Conservation (phyloP, 2,888 invertebrate species). For the Metallyticus violacea region DNA sequence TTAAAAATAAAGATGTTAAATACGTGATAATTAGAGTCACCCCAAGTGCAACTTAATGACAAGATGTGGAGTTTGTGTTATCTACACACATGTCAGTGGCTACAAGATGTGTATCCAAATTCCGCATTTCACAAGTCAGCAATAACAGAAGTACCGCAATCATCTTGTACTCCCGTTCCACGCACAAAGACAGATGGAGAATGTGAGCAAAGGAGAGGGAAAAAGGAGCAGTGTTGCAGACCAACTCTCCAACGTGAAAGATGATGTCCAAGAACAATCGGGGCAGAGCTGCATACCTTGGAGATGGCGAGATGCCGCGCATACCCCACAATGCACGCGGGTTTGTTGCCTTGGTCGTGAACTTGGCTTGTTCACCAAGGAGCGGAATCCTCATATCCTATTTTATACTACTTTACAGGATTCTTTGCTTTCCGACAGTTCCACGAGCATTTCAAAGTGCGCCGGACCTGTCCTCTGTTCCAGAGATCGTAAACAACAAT, state of each 20-base stretch:
- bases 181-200: constrained; percentile 12
- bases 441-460: neutral
- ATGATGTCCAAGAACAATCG: constrained; percentile 22
- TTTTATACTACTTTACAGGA: constrained; percentile 14
- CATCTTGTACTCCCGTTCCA: neutral
- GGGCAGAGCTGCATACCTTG: neutral
- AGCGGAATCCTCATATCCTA: constrained; percentile 7
- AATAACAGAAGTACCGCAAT: neutral
- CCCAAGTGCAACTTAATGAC: too few species aligned
- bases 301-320: neutral
- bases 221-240: neutral
- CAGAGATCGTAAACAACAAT: neutral
- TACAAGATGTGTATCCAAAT: neutral
- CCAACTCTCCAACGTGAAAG: constrained; percentile 5
- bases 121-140: neutral
- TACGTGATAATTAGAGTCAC: too few species aligned
- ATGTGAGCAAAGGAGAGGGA: neutral
- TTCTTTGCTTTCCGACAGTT: neutral
- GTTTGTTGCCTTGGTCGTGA: neutral
- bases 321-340: neutral
- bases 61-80: too few species aligned
- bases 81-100: neutral
- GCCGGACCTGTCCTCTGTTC: neutral
- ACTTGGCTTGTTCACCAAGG: constrained; percentile 3
- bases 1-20: too few species aligned